Conservation (phyloP, 2,797 vertebrate species). For the Stomatorhinus walkeri region DNA sequence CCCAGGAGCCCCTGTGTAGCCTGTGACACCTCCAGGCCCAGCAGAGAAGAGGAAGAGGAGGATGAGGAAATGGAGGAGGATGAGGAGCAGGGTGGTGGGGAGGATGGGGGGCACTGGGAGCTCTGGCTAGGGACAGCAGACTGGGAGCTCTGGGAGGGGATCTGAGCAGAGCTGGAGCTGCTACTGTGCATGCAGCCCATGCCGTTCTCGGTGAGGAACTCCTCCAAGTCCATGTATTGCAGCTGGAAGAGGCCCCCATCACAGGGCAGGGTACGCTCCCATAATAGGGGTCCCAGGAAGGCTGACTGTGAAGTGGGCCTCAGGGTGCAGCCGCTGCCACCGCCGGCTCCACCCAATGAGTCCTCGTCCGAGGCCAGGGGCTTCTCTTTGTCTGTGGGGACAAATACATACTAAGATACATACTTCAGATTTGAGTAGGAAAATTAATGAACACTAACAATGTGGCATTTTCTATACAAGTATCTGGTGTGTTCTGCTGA, state of each 20-base stretch:
- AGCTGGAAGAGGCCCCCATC: constrained; percentile 76
- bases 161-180: constrained; percentile 60
- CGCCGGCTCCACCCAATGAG: constrained; percentile 41
- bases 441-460: not conserved
- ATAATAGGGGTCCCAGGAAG: constrained; percentile 71
- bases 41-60: constrained; percentile 61
- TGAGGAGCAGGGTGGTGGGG: constrained; percentile 48
- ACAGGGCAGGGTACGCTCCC: constrained; percentile 81
- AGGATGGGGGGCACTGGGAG: constrained; percentile 61
- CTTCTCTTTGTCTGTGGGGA: constrained; percentile 62
- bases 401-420: not conserved
- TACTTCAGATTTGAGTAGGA: not conserved
- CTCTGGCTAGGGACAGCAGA: constrained; percentile 50
- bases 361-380: constrained; percentile 61
- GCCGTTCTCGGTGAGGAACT: constrained; percentile 72
- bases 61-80: constrained; percentile 55
- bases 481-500: not conserved
- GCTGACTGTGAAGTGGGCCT: constrained; percentile 64
- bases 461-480: not conserved
- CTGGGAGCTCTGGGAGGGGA: constrained; percentile 69
- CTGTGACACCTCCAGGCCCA: constrained; percentile 73
- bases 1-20: constrained; percentile 59
- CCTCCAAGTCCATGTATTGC: constrained; percentile 88
- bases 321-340: constrained; percentile 40
- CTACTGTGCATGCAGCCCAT: constrained; percentile 66